Conservation (phyloP, 2,797 vertebrate species). For the Sparidentex hasta region DNA sequence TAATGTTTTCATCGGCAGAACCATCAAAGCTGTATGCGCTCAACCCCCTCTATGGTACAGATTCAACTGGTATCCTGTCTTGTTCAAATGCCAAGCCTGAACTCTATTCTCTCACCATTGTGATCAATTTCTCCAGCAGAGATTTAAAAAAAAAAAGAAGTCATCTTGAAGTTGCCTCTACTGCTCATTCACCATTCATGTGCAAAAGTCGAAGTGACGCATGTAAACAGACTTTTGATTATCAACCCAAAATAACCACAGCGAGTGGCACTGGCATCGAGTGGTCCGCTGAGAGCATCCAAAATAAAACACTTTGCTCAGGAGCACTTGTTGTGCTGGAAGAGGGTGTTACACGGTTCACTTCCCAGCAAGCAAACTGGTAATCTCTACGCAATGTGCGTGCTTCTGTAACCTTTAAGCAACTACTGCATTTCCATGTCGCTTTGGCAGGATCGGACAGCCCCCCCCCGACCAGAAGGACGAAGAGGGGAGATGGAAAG, state of each 20-base stretch:
- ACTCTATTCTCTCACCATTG: not conserved
- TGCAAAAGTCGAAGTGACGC: not conserved
- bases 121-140: not conserved
- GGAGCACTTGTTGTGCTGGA: conserved; percentile 13
- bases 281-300: conserved; percentile 13
- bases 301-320: conserved; percentile 36
- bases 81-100: not conserved
- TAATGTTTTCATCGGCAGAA: conserved; percentile 15
- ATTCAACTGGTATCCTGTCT: not conserved
- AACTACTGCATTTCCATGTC: conserved; percentile 12
- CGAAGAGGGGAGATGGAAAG: conserved; percentile 11
- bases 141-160: not conserved
- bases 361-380: conserved; percentile 38
- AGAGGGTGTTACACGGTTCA: conserved; percentile 40
- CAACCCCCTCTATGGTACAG: not conserved
- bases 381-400: conserved; percentile 20
- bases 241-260: conserved; percentile 29
- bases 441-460: conserved; percentile 30
- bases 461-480: conserved; percentile 4
- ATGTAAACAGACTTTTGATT: not conserved
- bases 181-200: not conserved
- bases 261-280: conserved; percentile 20
- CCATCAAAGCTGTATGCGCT: not conserved
- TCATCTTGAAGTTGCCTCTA: not conserved
- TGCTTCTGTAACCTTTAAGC: conserved; percentile 38